These are phyloP conservation scores for Sesamia inferens DNA, from an alignment of 2,888 invertebrate genomes.

Conservation along the genomic window DNA sequence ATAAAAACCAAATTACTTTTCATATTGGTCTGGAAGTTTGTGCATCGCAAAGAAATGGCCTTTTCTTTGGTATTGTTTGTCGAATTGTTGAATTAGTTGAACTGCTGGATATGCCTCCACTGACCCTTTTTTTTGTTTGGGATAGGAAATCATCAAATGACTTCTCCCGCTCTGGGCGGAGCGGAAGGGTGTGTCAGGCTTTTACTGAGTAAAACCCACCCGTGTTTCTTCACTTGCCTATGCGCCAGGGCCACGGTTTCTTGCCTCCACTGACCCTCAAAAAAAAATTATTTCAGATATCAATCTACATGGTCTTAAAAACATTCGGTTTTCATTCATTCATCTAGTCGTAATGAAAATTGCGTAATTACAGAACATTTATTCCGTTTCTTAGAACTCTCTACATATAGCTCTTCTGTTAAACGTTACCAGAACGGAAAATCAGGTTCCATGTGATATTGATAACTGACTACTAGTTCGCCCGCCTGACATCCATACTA, in stretches of 20 bases:
- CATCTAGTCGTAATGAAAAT: too few species aligned
- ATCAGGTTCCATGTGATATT: background rate
- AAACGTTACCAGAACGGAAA: background rate
- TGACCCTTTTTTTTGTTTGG: background rate
- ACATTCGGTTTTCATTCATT: too few species aligned
- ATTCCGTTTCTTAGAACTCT: background rate
- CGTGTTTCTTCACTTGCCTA: too few species aligned
- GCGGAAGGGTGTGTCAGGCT: too few species aligned
- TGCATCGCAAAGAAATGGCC: background rate
- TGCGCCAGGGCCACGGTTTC: too few species aligned
- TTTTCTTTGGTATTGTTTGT: background rate
- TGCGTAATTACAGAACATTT: background rate
- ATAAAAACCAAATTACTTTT: background rate
- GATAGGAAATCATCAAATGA: too few species aligned
- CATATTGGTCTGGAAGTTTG: background rate
- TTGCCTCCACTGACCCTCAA: background rate
- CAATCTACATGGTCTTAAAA: background rate
- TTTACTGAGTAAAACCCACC: too few species aligned
- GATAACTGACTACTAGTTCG: background rate
- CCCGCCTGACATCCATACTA: conserved; percentile 19
- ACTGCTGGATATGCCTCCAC: background rate
- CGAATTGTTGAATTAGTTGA: background rate
- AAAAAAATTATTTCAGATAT: background rate
- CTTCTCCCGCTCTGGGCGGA: too few species aligned
- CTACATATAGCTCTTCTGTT: background rate